Evolutionary conservation across 2,797 vertebrate species (phyloP).

Genomic region (Oophaga sylvatica): DNA sequence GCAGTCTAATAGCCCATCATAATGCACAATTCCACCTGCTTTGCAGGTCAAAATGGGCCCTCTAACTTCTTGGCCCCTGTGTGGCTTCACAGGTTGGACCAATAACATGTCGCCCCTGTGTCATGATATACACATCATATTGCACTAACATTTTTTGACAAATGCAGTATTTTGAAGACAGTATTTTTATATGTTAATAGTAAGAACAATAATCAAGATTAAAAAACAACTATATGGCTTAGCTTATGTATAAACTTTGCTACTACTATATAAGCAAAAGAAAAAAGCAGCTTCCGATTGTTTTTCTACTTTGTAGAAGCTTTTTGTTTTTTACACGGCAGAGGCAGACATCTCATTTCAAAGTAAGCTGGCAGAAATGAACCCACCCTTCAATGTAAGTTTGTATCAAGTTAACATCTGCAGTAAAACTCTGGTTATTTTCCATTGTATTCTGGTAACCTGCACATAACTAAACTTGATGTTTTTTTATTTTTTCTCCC

Average conservation of each 20-base stretch:
- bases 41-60: too few species aligned
- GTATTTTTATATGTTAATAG: too few species aligned
- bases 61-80: too few species aligned
- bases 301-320: not conserved
- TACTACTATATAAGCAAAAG: not conserved
- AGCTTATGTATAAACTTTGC: not conserved
- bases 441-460: not conserved
- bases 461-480: not conserved
- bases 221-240: not conserved
- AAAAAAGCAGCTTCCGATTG: not conserved
- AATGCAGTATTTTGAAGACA: too few species aligned
- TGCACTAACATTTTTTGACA: not conserved
- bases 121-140: not conserved
- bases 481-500: constrained; percentile 5
- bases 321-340: not conserved
- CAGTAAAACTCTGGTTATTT: not conserved
- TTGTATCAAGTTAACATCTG: not conserved
- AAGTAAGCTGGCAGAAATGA: too few species aligned
- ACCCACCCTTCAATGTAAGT: too few species aligned
- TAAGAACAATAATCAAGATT: not conserved
- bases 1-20: too few species aligned
- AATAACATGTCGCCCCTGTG: too few species aligned
- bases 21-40: too few species aligned
- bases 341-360: not conserved
- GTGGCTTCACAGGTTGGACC: too few species aligned